Evolutionary conservation across 2,113 vertebrate genomes (phyloP), one percentile per base, ranked within the genome.

Genomic region (Uria aalge): DNA sequence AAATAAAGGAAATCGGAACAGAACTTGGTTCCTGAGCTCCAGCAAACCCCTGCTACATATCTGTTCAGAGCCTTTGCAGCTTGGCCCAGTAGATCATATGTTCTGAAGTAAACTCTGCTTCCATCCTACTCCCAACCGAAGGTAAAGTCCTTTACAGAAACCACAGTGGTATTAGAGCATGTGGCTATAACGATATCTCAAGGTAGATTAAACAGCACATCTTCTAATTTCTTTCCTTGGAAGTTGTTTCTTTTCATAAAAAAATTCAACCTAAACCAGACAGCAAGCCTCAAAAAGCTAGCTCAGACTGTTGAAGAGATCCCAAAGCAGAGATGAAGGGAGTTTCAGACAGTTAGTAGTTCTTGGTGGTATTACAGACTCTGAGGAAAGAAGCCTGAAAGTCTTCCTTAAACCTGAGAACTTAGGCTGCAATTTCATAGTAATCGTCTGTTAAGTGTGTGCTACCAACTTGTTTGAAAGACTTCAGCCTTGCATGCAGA

Each of bases 1-100:
- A 63, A 86, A 22, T 43, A 56, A 8, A 78, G 38, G 12, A 41
- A 69, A 41, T 92, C 8, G 30, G 53, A 82, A 21, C 19, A 68
- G 41, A 86, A 60, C 53, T 86, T 26, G 2, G 27, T 83, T 77
- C 63, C 68, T 69, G 50, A 84, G 38, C 24, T 84, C 41, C 56
- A 53, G 55, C 27, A 91, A 86, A 72, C 16, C 23, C 26, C 7
- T 90, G 17, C 56, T 92, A 8, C 18, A 5, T 47, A 0, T 47
- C 43, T 87, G 24, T 91, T 83, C 76, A 73, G 38, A 68, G 24
- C 30, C 40, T 77, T 90, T 90, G 41, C 40, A 40, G 12, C 60
- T 63, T 90, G 40, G 40, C 64, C 77, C 15, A 71, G 6, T 29
- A 80, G 55, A 24, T 89, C 12, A 2, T 23, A 18, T 0, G 0